Percentiles rank a stretch among this genome's conserved stretches.
These are phyloP conservation scores for Naso thynnoides DNA, from an alignment of 2,797 vertebrate species.

Conservation along the genomic window DNA sequence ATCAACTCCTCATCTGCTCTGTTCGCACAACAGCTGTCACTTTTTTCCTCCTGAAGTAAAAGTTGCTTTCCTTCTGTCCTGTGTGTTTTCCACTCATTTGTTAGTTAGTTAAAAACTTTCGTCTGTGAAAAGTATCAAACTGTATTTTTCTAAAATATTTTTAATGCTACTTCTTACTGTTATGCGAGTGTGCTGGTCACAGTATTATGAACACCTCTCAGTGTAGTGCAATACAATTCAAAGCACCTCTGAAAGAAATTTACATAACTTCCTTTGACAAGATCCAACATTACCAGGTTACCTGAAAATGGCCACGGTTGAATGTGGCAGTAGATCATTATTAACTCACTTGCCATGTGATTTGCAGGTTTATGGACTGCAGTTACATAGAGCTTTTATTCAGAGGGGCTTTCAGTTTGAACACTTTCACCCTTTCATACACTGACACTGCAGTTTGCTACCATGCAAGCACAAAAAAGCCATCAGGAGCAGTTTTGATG, in stretches of 20 bases:
- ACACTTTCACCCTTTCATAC: too few species aligned
- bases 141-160: not conserved
- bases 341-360: not conserved
- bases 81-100: constrained; percentile 1
- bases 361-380: not conserved
- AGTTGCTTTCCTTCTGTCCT: not conserved
- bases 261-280: not conserved
- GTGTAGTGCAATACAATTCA: not conserved
- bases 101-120: not conserved
- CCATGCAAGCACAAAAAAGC: too few species aligned
- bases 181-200: too few species aligned
- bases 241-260: not conserved
- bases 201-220: not conserved
- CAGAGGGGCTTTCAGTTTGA: not conserved
- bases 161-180: not conserved
- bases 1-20: not conserved
- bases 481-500: not conserved
- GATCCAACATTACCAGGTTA: not conserved
- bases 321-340: not conserved
- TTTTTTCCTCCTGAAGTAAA: constrained; percentile 54
- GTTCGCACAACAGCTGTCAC: not conserved
- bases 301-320: not conserved
- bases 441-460: not conserved
- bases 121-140: not conserved
- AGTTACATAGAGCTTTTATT: not conserved